phyloP scores from a whole-genome alignment of 2,797 vertebrate species.

The Denticeps clupeoides region DNA sequence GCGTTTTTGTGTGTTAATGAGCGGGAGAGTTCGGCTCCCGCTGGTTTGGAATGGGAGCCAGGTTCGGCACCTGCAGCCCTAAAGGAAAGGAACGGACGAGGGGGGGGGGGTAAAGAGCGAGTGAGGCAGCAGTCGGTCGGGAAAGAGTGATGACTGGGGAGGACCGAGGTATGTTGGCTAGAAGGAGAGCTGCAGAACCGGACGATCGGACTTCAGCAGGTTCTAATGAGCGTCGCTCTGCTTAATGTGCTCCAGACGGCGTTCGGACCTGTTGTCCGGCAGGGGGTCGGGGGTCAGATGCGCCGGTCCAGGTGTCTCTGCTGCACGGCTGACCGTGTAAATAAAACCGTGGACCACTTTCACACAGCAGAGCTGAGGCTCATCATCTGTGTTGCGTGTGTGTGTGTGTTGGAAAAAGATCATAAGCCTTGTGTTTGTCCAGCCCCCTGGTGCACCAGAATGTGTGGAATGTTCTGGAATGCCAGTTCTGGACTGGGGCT shows the following conservation, averaged over 20 bases:
- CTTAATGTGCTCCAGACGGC: slow-evolving; percentile 13
- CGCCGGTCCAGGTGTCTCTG: too few species aligned
- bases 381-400: slow-evolving; percentile 7
- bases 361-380: slow-evolving; percentile 11
- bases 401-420: slow-evolving; percentile 9
- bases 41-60: slow-evolving; percentile 62
- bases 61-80: slow-evolving; percentile 57
- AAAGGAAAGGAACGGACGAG: slow-evolving; percentile 39
- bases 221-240: slow-evolving; percentile 23
- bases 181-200: not conserved
- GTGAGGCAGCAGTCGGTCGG: slow-evolving; percentile 28
- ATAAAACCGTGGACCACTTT: too few species aligned
- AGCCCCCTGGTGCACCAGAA: slow-evolving; percentile 61
- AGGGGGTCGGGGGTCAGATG: slow-evolving; percentile 4
- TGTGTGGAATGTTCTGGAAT: slow-evolving; percentile 63
- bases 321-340: too few species aligned
- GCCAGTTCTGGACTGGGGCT: slow-evolving; percentile 52
- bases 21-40: slow-evolving; percentile 55
- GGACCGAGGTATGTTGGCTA: not conserved
- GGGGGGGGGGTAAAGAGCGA: not conserved
- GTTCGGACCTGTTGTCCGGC: too few species aligned
- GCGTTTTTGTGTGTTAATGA: slow-evolving; percentile 58
- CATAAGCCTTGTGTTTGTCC: slow-evolving; percentile 33
- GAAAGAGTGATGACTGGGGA: slow-evolving; percentile 27
- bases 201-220: slow-evolving; percentile 13